Evolutionary conservation across 2,113 vertebrate genomes (phyloP).

Genomic region (Bubo bubo): DNA sequence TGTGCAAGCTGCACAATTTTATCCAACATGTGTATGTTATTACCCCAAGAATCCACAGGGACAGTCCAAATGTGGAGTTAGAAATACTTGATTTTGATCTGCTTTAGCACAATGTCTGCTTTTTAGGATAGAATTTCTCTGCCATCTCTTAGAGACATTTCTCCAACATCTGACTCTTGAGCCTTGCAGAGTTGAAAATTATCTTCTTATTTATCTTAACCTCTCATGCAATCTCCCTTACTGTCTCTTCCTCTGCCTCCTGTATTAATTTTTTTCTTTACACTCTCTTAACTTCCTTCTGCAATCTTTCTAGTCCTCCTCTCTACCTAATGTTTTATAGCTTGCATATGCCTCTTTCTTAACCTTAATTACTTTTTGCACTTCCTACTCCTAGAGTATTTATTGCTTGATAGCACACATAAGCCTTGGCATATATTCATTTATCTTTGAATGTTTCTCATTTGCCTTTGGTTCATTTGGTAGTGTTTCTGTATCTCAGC

Average conservation of each 20-base stretch:
- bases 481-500: background rate
- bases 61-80: background rate
- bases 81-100: background rate
- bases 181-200: background rate
- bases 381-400: conserved; percentile 34
- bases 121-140: background rate
- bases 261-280: conserved; percentile 63
- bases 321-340: conserved; percentile 70
- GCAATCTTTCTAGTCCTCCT: conserved; percentile 69
- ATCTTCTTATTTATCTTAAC: conserved; percentile 37
- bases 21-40: background rate
- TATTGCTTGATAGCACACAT: conserved; percentile 67
- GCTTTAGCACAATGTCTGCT: background rate
- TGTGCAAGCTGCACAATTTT: background rate
- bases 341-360: conserved; percentile 70
- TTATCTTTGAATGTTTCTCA: conserved; percentile 17
- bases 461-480: conserved; percentile 17
- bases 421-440: conserved; percentile 10
- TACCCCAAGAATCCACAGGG: background rate
- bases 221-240: conserved; percentile 35
- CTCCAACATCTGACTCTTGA: background rate
- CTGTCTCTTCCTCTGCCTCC: background rate
- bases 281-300: conserved; percentile 49
- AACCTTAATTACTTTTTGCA: conserved; percentile 62
- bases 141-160: background rate